phyloP scores from a whole-genome alignment of 1,140 invertebrate genomes.

The Drosophila tropicalis region DNA sequence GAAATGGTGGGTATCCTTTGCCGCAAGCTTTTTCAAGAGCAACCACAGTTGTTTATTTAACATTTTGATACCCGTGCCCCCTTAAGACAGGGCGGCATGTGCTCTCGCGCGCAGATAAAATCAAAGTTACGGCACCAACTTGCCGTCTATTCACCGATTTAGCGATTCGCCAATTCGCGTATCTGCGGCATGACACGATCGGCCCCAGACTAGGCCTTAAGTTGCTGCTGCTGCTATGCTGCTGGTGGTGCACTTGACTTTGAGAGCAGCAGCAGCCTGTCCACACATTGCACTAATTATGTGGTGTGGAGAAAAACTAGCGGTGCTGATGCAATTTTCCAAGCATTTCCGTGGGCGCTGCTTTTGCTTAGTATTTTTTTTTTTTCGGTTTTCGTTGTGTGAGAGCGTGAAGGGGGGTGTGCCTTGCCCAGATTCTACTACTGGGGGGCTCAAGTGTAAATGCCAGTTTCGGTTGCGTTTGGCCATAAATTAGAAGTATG shows the following conservation, averaged over 20 bases:
- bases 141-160: constrained; percentile 31
- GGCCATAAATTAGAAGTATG: constrained; percentile 80
- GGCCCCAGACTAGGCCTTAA: constrained; percentile 11
- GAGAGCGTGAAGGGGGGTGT: background rate
- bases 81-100: constrained; percentile 7
- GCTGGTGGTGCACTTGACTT: constrained; percentile 41
- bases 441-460: constrained; percentile 38
- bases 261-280: constrained; percentile 45
- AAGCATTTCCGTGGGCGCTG: constrained; percentile 65
- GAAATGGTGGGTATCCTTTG: background rate
- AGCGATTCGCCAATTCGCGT: constrained; percentile 13
- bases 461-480: constrained; percentile 31
- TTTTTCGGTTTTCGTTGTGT: constrained; percentile 41
- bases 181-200: constrained; percentile 23
- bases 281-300: constrained; percentile 80
- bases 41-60: constrained; percentile 46
- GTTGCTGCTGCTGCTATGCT: constrained; percentile 25
- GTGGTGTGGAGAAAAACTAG: constrained; percentile 54
- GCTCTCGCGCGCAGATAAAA: constrained; percentile 13
- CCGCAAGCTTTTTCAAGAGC: constrained; percentile 34
- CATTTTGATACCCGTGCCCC: constrained; percentile 15
- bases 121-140: constrained; percentile 19
- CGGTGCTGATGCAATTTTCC: constrained; percentile 63
- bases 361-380: constrained; percentile 17
- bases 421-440: constrained; percentile 5